Percentiles rank a stretch among this genome's conserved stretches.
Conservation (phyloP, 1,140 invertebrate genomes). For the Drosophila auraria region DNA sequence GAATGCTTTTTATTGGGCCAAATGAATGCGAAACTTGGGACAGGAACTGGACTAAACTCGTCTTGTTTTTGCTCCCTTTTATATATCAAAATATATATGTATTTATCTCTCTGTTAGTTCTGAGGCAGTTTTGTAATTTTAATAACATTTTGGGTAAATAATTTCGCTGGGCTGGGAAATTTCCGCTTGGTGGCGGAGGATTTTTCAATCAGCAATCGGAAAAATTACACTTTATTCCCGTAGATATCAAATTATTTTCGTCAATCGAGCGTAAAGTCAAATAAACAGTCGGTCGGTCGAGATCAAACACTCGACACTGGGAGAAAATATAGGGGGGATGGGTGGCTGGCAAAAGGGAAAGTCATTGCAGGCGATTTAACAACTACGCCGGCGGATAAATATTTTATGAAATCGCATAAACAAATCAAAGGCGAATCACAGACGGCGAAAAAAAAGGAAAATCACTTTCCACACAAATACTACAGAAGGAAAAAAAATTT, state of each 20-base stretch:
- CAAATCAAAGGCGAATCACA: slow-evolving; percentile 83
- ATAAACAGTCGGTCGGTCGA: slow-evolving; percentile 61
- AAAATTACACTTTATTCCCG: slow-evolving; percentile 81
- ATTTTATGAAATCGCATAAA: slow-evolving; percentile 84
- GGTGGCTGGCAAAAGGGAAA: slow-evolving; percentile 68
- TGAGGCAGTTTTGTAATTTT: slow-evolving; percentile 57
- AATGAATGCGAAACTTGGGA: slow-evolving; percentile 65
- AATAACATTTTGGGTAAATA: slow-evolving; percentile 57
- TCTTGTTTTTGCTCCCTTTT: slow-evolving; percentile 38
- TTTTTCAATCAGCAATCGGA: slow-evolving; percentile 68
- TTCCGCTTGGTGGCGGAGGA: slow-evolving; percentile 25
- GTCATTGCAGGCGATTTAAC: slow-evolving; percentile 82
- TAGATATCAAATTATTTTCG: slow-evolving; percentile 83
- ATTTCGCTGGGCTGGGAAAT: slow-evolving; percentile 5
- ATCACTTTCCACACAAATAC: slow-evolving; percentile 56
- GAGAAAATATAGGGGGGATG: neutral
- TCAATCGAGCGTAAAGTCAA: slow-evolving; percentile 82
- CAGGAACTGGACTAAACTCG: slow-evolving; percentile 50
- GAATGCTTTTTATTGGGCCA: slow-evolving; percentile 80
- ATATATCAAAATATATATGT: slow-evolving; percentile 62
- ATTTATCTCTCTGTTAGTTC: slow-evolving; percentile 46
- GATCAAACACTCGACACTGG: slow-evolving; percentile 56
- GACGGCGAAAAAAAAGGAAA: slow-evolving; percentile 62
- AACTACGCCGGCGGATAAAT: slow-evolving; percentile 80
- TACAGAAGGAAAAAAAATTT: slow-evolving; percentile 23